Percentiles rank a stretch among this genome's conserved stretches.
Conservation (phyloP, 2,113 vertebrate genomes). For the Epinephelus lanceolatus region DNA sequence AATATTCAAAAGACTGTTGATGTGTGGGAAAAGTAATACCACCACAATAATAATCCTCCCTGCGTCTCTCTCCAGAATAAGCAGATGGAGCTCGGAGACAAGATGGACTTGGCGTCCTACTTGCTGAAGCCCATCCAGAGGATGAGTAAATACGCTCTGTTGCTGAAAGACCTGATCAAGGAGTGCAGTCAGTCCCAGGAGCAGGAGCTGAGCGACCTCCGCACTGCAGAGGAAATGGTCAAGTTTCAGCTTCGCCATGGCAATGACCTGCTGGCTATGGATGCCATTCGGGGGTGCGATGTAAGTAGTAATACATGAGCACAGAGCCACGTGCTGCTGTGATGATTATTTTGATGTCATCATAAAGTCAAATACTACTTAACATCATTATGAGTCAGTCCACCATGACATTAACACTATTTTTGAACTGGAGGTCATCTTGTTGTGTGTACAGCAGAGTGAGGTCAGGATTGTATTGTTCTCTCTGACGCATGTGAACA, state of each 20-base stretch:
- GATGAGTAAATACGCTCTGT: constrained; percentile 95
- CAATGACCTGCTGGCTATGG: constrained; percentile 97
- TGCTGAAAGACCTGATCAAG: constrained; percentile 95
- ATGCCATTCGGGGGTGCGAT: constrained; percentile 95
- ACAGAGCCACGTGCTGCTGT: background rate
- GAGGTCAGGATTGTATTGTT: constrained; percentile 68
- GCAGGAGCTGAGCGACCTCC: constrained; percentile 91
- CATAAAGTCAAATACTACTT: background rate
- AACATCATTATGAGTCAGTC: background rate
- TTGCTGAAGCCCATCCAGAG: constrained; percentile 96
- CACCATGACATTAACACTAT: constrained; percentile 21
- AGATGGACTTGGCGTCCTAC: constrained; percentile 97
- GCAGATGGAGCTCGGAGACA: constrained; percentile 93
- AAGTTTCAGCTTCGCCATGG: constrained; percentile 96
- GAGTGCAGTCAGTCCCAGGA: constrained; percentile 90
- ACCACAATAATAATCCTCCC: background rate
- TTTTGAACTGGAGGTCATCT: constrained; percentile 53
- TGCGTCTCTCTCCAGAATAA: constrained; percentile 86
- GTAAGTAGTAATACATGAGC: constrained; percentile 82
- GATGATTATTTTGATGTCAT: constrained; percentile 1
- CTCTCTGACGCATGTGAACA: constrained; percentile 62
- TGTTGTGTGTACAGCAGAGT: constrained; percentile 40
- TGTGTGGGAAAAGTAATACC: background rate
- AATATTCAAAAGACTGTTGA: background rate
- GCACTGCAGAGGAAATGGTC: constrained; percentile 92